Evolutionary conservation across 2,113 vertebrate genomes (phyloP).

Genomic region (Silurus meridionalis): DNA sequence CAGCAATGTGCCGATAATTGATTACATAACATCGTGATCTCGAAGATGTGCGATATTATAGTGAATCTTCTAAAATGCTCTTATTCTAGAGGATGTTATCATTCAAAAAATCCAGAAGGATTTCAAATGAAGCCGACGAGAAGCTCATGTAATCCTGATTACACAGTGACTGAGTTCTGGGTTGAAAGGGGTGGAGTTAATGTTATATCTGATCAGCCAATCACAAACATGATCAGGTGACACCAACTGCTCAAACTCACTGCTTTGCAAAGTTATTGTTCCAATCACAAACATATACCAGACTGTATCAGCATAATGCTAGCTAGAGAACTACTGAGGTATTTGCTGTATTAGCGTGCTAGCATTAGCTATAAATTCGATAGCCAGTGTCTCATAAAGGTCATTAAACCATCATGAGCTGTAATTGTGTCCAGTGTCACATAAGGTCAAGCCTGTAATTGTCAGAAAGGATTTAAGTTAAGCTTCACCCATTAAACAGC

Average conservation of each 20-base stretch:
- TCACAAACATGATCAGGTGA: not conserved
- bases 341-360: not conserved
- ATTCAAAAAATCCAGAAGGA: not conserved
- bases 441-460: not conserved
- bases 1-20: not conserved
- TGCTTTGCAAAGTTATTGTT: not conserved
- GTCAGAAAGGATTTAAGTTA: not conserved
- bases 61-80: not conserved
- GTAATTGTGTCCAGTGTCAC: too few relatives aligned
- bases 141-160: not conserved
- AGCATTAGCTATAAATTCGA: not conserved
- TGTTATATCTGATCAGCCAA: not conserved
- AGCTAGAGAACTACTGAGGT: not conserved
- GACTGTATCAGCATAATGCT: not conserved
- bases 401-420: not conserved
- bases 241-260: not conserved
- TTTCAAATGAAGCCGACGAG: not conserved
- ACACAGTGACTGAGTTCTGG: not conserved
- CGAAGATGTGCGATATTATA: not conserved
- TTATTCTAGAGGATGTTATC: not conserved
- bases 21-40: not conserved
- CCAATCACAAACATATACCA: not conserved
- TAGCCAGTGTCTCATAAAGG: not conserved
- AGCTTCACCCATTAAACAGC: not conserved
- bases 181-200: not conserved